Conservation (phyloP, 2,888 invertebrate genomes). For the Charanyca ferruginea region DNA sequence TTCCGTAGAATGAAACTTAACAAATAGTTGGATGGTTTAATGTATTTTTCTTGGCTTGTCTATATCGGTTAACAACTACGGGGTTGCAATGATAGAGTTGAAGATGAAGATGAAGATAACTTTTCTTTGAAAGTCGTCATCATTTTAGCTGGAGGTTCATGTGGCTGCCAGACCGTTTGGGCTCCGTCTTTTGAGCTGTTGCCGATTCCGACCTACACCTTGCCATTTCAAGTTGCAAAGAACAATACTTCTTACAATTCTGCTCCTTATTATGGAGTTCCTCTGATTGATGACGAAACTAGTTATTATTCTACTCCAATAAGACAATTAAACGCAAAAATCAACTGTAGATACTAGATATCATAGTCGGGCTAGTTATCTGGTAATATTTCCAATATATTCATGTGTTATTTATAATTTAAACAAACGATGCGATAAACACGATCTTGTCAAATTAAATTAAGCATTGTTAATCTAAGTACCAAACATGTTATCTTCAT, state of each 20-base stretch:
- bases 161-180: too few relatives aligned
- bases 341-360: neutral
- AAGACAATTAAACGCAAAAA: conserved; percentile 1
- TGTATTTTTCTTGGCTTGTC: conserved; percentile 3
- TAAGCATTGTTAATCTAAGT: neutral
- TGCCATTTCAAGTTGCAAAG: too few relatives aligned
- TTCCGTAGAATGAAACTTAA: neutral
- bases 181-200: too few relatives aligned
- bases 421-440: too few relatives aligned
- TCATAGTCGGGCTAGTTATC: neutral
- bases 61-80: neutral
- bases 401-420: neutral
- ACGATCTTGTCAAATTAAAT: neutral
- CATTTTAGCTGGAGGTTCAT: too few relatives aligned
- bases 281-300: too few relatives aligned
- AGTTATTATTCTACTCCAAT: neutral
- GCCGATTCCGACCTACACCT: too few relatives aligned
- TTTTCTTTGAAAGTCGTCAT: too few relatives aligned
- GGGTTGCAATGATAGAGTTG: too few relatives aligned
- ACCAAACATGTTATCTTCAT: neutral
- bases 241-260: too few relatives aligned
- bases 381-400: neutral
- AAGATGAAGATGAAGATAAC: too few relatives aligned
- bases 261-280: neutral
- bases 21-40: neutral